Evolutionary conservation across 2,888 invertebrate genomes (phyloP), one percentile per base, ranked within the genome.

Genomic region (Limnephilus rhombicus): DNA sequence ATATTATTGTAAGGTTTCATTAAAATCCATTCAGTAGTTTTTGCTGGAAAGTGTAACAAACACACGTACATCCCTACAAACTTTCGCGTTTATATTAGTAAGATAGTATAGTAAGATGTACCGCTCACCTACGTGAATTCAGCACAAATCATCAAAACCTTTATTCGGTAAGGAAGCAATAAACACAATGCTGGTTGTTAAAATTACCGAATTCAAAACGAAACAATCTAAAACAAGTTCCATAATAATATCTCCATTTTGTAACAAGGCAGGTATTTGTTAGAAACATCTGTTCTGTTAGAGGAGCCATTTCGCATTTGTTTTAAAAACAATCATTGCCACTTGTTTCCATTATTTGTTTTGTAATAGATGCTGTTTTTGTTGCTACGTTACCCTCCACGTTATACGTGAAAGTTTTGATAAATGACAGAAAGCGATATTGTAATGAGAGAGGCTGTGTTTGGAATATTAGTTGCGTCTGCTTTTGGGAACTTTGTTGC

Each of bases 281-380:
- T 68, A 68, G 24, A 68, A 68, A 68, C 68, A 68, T 68, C 68
- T 68, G 68, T 68, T 68, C 68, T 1, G 68, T 9, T 24, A 68
- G 68, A 24, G 68, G n/a, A 24, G 68, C 68, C 68, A 9, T 68
- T 68, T 68, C 68, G 68, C 68, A 68, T 68, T 68, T 68, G 68
- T 68, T 68, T 68, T 68, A 68, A 68, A 68, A 68, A 68, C 68
- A 68, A 68, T 68, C 68, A 68, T 68, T 68, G 68, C 68, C 68
- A 68, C 68, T 68, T 68, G 68, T 68, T 68, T 24, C 68, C 68
- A 68, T 68, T 68, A 68, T 68, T 68, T 68, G 68, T 68, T 68
- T 68, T 68, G 24, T 68, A 68, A 68, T 68, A 68, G 68, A 68
- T 68, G 68, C 68, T 68, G 68, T 68, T 68, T 68, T 68, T 68